Evolutionary conservation across 2,113 vertebrate species (phyloP).

Genomic region (Pluvialis apricaria): DNA sequence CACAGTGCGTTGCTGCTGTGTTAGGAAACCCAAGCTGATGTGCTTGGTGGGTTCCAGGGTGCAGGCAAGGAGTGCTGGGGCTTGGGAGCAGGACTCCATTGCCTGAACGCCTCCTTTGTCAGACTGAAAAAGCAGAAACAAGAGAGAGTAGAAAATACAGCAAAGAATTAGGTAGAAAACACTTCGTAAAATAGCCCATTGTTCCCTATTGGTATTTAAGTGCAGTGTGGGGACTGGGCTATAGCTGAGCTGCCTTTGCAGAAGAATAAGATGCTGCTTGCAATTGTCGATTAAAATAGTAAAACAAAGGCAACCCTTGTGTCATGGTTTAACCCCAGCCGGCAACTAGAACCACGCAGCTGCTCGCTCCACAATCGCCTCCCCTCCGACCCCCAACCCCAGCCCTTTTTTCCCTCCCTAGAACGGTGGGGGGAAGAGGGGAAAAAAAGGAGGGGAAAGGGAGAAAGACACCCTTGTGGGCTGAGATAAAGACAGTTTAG

Average conservation of each 20-base stretch:
- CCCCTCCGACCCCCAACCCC: too few relatives aligned
- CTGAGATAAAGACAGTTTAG: neutral
- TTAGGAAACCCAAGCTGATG: neutral
- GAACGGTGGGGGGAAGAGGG: neutral
- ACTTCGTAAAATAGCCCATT: neutral
- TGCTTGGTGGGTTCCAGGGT: neutral
- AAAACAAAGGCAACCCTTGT: neutral
- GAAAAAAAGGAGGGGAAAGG: neutral
- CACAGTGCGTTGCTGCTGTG: neutral
- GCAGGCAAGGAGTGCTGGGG: neutral
- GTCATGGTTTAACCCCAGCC: neutral
- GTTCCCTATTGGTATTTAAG: neutral
- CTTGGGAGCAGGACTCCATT: fast-evolving
- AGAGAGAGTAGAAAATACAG: neutral
- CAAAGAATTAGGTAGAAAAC: neutral
- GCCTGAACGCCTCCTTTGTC: neutral
- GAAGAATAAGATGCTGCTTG: neutral
- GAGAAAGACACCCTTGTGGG: neutral
- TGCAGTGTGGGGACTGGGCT: neutral
- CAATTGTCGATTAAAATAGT: neutral
- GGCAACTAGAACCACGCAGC: neutral
- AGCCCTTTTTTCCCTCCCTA: neutral
- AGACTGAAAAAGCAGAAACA: neutral
- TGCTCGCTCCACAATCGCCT: neutral
- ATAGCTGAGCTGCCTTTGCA: neutral